Evolutionary conservation across 2,888 invertebrate genomes (phyloP).

Genomic region (Agriopis marginaria): DNA sequence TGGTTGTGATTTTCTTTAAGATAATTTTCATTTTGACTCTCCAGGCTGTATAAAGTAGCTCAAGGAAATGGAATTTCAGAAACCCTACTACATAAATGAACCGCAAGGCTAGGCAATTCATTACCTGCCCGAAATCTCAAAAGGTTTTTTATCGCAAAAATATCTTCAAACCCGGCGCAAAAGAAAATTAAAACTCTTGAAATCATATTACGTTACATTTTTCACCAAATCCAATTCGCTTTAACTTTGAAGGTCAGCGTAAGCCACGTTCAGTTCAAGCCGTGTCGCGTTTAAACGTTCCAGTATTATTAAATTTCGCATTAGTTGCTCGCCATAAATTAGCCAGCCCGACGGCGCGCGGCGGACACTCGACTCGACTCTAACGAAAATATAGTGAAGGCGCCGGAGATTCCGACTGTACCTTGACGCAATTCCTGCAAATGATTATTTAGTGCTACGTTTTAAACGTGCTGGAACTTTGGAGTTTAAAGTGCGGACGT

Average conservation of each 20-base stretch:
- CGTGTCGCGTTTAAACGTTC: slow-evolving; percentile 46
- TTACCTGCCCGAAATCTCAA: slow-evolving; percentile 11
- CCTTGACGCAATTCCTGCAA: slow-evolving; percentile 44
- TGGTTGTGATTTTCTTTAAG: slow-evolving; percentile 12
- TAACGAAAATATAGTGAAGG: slow-evolving; percentile 69
- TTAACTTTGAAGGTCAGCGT: slow-evolving; percentile 33
- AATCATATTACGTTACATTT: slow-evolving; percentile 11
- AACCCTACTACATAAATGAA: slow-evolving; percentile 4
- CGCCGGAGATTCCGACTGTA: slow-evolving; percentile 40
- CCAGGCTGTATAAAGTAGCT: background rate
- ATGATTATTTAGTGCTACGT: slow-evolving; percentile 47
- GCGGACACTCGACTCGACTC: slow-evolving; percentile 51
- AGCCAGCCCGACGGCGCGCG: slow-evolving; percentile 50
- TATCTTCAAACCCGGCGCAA: slow-evolving; percentile 1
- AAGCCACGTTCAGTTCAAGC: slow-evolving; percentile 44
- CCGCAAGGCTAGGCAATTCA: background rate
- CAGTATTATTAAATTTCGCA: slow-evolving; percentile 72
- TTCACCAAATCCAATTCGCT: slow-evolving; percentile 17
- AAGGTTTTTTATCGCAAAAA: slow-evolving; percentile 7
- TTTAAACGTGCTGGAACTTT: slow-evolving; percentile 30
- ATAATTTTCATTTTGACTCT: background rate
- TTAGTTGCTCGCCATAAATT: slow-evolving; percentile 70
- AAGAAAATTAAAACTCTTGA: slow-evolving; percentile 19
- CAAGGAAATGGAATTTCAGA: slow-evolving; percentile 7
- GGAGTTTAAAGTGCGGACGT: background rate